Percentiles rank a stretch among this genome's conserved stretches.
phyloP scores from a whole-genome alignment of 2,797 vertebrate genomes.

The Aselliscus stoliczkanus region DNA sequence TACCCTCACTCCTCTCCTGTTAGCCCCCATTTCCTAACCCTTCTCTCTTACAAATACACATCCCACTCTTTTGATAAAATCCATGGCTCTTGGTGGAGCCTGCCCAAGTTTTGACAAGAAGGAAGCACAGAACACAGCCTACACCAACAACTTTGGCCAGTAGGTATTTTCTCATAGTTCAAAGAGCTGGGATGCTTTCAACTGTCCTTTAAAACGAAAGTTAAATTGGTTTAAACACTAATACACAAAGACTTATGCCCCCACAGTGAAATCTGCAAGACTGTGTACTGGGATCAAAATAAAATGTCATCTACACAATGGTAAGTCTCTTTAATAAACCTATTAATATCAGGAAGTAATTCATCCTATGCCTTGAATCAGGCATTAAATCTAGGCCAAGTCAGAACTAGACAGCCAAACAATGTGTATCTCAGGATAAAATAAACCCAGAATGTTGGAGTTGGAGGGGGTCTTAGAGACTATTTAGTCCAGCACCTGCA shows the following conservation, averaged over 20 bases:
- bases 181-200: neutral
- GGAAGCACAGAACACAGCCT: neutral
- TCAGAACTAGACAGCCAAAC: neutral
- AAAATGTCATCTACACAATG: neutral
- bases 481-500: neutral
- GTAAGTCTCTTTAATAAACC: neutral
- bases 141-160: neutral
- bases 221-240: slow-evolving; percentile 34
- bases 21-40: neutral
- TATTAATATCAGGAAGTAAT: neutral
- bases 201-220: slow-evolving; percentile 19
- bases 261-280: neutral
- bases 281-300: neutral
- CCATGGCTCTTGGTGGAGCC: neutral
- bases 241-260: neutral
- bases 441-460: neutral
- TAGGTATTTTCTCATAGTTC: neutral
- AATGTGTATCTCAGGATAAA: neutral
- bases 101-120: neutral
- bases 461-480: neutral
- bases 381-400: neutral
- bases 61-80: neutral
- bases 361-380: neutral
- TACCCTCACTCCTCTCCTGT: neutral
- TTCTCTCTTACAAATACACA: neutral